phyloP scores from a whole-genome alignment of 1,140 invertebrate species.

The Fopius arisanus region DNA sequence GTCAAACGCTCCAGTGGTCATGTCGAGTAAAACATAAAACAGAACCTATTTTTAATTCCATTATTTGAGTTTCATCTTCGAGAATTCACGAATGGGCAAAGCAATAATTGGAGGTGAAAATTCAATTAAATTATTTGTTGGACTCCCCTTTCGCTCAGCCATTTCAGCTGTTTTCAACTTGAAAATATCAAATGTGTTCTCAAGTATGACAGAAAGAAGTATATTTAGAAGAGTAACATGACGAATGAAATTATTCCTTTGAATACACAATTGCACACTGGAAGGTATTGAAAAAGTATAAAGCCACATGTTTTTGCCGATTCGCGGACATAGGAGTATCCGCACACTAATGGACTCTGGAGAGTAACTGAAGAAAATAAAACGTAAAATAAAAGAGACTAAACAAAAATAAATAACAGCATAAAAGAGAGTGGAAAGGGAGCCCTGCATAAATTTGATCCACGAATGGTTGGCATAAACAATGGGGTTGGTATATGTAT shows the following conservation, averaged over 20 bases:
- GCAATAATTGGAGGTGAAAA: no score
- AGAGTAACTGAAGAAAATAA: background rate
- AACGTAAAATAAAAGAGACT: background rate
- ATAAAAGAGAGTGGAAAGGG: conserved; percentile 19
- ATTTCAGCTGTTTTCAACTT: no score
- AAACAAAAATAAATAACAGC: background rate
- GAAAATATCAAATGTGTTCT: background rate
- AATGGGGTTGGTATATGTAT: conserved; percentile 38
- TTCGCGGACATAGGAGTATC: conserved; percentile 9
- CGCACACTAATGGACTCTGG: conserved; percentile 24
- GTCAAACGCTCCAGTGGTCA: background rate
- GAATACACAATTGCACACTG: no score
- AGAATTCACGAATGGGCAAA: no score
- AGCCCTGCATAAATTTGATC: conserved; percentile 45
- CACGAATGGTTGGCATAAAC: conserved; percentile 38
- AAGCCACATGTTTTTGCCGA: conserved; percentile 29
- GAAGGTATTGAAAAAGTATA: conserved; percentile 22
- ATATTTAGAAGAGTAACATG: background rate
- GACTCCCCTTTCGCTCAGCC: no score
- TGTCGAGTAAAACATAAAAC: background rate
- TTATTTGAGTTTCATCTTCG: no score
- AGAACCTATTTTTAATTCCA: no score
- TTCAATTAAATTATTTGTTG: no score
- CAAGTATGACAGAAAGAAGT: background rate
- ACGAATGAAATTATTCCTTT: no score